Base-by-base conservation (phyloP, 2,113 vertebrate genomes). In the Hypomesus transpacificus region DNA sequence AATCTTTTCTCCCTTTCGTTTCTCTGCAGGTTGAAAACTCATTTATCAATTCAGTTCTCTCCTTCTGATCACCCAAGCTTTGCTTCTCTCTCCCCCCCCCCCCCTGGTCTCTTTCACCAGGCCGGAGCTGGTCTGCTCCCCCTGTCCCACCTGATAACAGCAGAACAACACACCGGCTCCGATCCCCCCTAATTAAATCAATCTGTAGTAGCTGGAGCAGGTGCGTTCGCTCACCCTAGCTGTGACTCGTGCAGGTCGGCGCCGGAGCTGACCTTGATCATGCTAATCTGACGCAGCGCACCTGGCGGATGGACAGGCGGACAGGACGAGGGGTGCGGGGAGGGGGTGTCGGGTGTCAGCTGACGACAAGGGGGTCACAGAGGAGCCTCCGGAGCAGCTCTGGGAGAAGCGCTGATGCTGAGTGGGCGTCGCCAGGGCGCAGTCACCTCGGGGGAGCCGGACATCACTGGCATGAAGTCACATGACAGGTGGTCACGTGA, bases 1-100 rank as follows among this genome's bases (percentile, higher is more conserved):
- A 57, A 6, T 28, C 21, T 11, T 4, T 54, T 50, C 66, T 28
- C 74, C 75, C 51, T n/a, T 75, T 78, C 82, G 82, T 88, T 87
- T 85, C 84, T 78, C 86, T 13, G 84, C 83, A 87, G 85, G 89
- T 88, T 88, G 87, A 88, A 88, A 87, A 70, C 82, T 84, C 82
- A 85, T 90, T 87, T 77, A 90, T 90, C 82, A 90, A 82, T 88
- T 80, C 80, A 68, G 68, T 31, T 46, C 78, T 76, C 78, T 77
- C 69, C 57, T 75, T 85, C 80, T 87, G 79, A 88, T 87, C 84
- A 83, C 72, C 28, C 52, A 67, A 51, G 5, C 77, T 34, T 14
- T 56, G 52, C 66, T 63, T 22, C 64, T 61, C 24, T 61, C 63
- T 53, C 63, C 63, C 24, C 24, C 66, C 22, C 53, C 51, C 54